A percentile compares a stretch with the other conserved stretches of the same genome.
phyloP scores from a whole-genome alignment of 2,888 invertebrate species.

The Temnothorax ravouxi region DNA sequence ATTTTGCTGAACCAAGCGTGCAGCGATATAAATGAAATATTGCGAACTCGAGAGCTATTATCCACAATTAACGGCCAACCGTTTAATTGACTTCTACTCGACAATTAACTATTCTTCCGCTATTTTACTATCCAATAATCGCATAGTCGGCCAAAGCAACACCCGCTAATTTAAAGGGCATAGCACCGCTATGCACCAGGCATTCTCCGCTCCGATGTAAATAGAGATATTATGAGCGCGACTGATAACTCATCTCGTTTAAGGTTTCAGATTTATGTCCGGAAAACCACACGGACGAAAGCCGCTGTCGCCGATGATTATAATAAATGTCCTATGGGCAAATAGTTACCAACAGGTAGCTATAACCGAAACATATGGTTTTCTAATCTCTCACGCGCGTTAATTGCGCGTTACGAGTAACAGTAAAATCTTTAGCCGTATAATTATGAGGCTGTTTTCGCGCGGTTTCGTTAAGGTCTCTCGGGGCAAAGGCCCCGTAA shows the following conservation, averaged over 20 bases:
- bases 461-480: constrained; percentile 27
- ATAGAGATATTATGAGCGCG: constrained; percentile 32
- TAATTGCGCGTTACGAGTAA: constrained; percentile 28
- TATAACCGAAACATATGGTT: constrained; percentile 13
- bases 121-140: constrained; percentile 70
- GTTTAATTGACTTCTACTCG: constrained; percentile 73
- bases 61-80: constrained; percentile 73
- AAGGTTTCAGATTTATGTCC: constrained; percentile 26
- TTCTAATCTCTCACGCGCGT: constrained; percentile 24
- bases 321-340: constrained; percentile 22
- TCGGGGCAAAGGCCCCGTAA: not conserved
- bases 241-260: constrained; percentile 34
- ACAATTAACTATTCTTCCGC: constrained; percentile 72
- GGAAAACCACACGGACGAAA: constrained; percentile 19
- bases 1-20: constrained; percentile 55
- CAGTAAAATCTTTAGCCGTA: constrained; percentile 26
- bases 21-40: constrained; percentile 69
- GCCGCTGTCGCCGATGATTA: not conserved
- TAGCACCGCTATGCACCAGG: constrained; percentile 36
- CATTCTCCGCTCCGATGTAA: constrained; percentile 10
- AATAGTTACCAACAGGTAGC: constrained; percentile 20
- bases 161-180: constrained; percentile 43
- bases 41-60: constrained; percentile 66
- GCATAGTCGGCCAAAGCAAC: constrained; percentile 15
- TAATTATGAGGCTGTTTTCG: constrained; percentile 26